phyloP scores from a whole-genome alignment of 1,140 invertebrate genomes.

The Ganaspis sp. region DNA sequence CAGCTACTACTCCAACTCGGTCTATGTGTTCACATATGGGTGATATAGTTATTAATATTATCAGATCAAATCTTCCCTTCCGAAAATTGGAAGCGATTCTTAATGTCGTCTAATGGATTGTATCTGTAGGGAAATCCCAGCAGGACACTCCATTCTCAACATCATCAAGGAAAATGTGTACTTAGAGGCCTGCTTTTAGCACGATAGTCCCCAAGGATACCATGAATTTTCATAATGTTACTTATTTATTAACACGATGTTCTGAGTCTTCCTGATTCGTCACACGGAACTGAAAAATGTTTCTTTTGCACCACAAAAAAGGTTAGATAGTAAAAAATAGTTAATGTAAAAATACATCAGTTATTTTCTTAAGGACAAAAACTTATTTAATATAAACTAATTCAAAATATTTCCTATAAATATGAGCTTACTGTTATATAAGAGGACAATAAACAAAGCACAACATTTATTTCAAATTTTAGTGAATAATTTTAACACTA shows the following conservation, averaged over 20 bases:
- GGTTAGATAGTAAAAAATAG: no score
- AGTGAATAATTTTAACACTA: no score
- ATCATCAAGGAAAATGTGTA: constrained; percentile 15
- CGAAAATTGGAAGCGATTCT: not conserved
- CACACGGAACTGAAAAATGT: not conserved
- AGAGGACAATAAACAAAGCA: no score
- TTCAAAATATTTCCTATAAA: no score
- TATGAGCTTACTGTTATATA: no score
- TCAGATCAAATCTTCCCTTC: not conserved
- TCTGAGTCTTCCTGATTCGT: not conserved
- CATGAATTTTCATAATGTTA: constrained; percentile 1
- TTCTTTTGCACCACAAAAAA: no score
- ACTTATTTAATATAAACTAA: no score
- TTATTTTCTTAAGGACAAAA: no score
- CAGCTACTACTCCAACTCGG: no score
- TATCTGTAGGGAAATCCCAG: constrained; percentile 22
- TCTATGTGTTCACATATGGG: no score
- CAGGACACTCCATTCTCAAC: constrained; percentile 18
- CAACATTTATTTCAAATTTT: no score
- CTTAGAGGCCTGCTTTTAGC: not conserved
- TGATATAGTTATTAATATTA: constrained; percentile 6
- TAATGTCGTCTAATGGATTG: constrained; percentile 22
- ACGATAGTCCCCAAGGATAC: not conserved
- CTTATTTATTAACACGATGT: not conserved
- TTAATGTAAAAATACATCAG: no score